Percentiles rank a stretch among this genome's conserved stretches.
Conservation (phyloP, 2,113 vertebrate species). For the Perca schrenkii region DNA sequence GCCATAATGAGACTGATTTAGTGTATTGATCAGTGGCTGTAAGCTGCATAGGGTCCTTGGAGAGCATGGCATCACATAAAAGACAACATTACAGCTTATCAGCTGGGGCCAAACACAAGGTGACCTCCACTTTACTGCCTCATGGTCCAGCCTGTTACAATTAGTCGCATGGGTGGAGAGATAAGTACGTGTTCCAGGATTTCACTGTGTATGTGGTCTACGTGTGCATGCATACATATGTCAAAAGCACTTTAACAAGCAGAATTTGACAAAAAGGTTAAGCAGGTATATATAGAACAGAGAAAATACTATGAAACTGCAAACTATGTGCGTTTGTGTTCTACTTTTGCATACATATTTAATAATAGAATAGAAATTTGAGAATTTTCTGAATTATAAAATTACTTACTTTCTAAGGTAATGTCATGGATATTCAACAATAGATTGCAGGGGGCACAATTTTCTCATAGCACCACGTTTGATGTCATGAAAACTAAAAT, state of each 20-base stretch:
- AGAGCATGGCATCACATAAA: conserved; percentile 77
- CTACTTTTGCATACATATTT: background rate
- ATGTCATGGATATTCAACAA: background rate
- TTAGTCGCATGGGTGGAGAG: conserved; percentile 56
- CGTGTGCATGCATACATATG: background rate
- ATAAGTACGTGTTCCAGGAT: conserved; percentile 46
- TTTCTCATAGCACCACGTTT: background rate
- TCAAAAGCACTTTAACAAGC: conserved; percentile 6
- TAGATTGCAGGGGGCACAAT: background rate
- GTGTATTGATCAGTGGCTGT: conserved; percentile 76
- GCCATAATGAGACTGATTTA: conserved; percentile 73
- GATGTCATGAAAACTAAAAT: background rate
- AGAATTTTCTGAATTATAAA: background rate
- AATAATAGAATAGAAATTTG: background rate
- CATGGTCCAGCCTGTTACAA: conserved; percentile 57
- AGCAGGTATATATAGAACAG: background rate
- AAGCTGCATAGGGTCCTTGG: conserved; percentile 68
- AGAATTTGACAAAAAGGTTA: background rate
- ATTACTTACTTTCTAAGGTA: background rate
- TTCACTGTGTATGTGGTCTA: conserved; percentile 24
- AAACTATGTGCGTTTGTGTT: background rate
- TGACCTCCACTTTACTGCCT: conserved; percentile 78
- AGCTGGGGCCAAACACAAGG: conserved; percentile 75
- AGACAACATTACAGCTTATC: conserved; percentile 79
- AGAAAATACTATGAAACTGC: background rate